Conservation (phyloP, 2,888 invertebrate genomes). For the Cylloceria caligata region DNA sequence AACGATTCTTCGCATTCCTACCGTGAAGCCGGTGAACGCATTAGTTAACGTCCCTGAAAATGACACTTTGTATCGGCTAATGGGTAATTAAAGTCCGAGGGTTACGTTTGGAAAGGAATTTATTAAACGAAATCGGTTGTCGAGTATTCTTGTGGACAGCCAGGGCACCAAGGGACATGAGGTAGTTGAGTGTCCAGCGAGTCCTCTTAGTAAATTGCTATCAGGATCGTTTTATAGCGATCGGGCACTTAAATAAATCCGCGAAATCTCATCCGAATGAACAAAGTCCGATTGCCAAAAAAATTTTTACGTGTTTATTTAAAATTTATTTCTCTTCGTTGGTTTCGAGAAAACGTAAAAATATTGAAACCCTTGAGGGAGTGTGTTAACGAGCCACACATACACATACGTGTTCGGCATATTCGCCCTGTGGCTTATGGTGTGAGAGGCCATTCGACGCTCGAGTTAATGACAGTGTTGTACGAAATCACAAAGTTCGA, state of each 20-base stretch:
- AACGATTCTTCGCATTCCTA: slow-evolving; percentile 69
- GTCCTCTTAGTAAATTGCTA: slow-evolving; percentile 55
- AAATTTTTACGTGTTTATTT: too few species aligned
- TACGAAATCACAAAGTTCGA: slow-evolving; percentile 73
- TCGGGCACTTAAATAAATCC: slow-evolving; percentile 71
- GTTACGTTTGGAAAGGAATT: slow-evolving; percentile 77
- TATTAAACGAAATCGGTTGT: slow-evolving; percentile 72
- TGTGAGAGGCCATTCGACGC: slow-evolving; percentile 28
- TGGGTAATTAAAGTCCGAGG: slow-evolving; percentile 79
- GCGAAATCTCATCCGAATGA: slow-evolving; percentile 60
- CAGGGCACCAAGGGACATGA: slow-evolving; percentile 43
- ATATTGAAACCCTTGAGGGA: slow-evolving; percentile 36
- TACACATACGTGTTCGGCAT: slow-evolving; percentile 17
- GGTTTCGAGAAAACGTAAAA: slow-evolving; percentile 35
- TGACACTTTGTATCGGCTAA: slow-evolving; percentile 80
- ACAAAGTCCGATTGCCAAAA: slow-evolving; percentile 47
- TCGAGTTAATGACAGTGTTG: slow-evolving; percentile 63
- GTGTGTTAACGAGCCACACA: slow-evolving; percentile 42
- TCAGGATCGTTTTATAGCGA: slow-evolving; percentile 66
- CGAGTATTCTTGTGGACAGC: slow-evolving; percentile 14
- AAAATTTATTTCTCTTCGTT: slow-evolving; percentile 13
- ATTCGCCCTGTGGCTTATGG: slow-evolving; percentile 26
- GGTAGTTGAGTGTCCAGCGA: slow-evolving; percentile 29
- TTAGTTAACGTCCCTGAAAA: slow-evolving; percentile 78
- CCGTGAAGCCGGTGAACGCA: slow-evolving; percentile 72